phyloP scores from a whole-genome alignment of 2,113 vertebrate species.

The Perca flavescens region DNA sequence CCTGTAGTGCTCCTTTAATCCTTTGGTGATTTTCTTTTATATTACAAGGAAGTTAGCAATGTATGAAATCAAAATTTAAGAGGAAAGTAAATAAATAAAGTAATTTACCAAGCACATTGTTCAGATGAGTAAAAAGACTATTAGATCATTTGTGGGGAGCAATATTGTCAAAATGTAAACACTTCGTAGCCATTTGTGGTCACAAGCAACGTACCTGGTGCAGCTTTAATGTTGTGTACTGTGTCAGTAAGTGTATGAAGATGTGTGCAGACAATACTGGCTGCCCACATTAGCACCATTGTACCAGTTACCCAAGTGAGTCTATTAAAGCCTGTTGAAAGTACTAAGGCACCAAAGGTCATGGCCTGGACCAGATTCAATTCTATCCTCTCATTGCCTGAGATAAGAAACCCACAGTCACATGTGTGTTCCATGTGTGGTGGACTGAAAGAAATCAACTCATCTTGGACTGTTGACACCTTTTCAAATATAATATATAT shows the following conservation, averaged over 20 bases:
- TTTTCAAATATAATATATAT: background rate
- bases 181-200: background rate
- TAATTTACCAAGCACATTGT: background rate
- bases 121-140: background rate
- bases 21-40: background rate
- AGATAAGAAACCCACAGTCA: background rate
- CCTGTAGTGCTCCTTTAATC: background rate
- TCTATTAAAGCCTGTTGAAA: slow-evolving; percentile 11
- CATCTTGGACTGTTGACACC: background rate
- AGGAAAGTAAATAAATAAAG: background rate
- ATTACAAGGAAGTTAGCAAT: background rate
- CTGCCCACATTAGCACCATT: background rate
- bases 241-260: background rate
- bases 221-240: background rate
- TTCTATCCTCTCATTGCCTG: background rate
- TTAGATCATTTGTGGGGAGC: background rate
- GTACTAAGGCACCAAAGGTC: slow-evolving; percentile 5
- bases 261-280: background rate
- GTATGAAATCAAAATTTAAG: background rate
- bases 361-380: background rate
- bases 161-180: background rate
- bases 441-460: background rate
- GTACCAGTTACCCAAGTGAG: background rate
- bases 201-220: background rate
- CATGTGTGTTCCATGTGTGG: background rate